phyloP scores from a whole-genome alignment of 2,888 invertebrate genomes.

The Polymixis lichenea region DNA sequence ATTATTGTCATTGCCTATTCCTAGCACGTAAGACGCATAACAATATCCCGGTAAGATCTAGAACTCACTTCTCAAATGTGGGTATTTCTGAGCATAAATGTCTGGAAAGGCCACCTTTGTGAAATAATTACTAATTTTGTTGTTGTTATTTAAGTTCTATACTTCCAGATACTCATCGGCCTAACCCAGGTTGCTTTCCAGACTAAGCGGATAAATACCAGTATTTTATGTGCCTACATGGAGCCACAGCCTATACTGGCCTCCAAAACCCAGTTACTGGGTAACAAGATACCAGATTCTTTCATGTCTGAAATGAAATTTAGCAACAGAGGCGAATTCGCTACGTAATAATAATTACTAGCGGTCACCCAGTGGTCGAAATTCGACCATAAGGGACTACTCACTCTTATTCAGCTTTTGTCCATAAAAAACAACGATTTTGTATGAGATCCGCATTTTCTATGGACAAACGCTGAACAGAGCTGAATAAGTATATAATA shows the following conservation, averaged over 20 bases:
- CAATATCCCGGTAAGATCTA: slow-evolving; percentile 11
- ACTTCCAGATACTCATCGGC: background rate
- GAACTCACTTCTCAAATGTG: slow-evolving; percentile 3
- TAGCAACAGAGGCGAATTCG: background rate
- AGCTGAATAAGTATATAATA: no score
- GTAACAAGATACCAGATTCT: background rate
- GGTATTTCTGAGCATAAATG: slow-evolving; percentile 14
- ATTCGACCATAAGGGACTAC: no score
- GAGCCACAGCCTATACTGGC: background rate
- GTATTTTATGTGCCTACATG: background rate
- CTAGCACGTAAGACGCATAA: slow-evolving; percentile 15
- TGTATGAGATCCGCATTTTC: no score
- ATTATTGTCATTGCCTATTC: slow-evolving; percentile 12
- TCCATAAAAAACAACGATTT: no score
- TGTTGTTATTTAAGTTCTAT: background rate
- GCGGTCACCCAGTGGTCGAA: no score
- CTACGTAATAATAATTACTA: no score
- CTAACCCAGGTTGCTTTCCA: background rate
- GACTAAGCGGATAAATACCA: background rate
- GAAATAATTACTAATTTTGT: background rate
- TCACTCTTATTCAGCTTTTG: no score
- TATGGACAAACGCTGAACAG: no score
- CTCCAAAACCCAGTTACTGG: background rate
- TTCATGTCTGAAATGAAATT: background rate
- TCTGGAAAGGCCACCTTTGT: slow-evolving; percentile 17